These are phyloP conservation scores for Philonicus albiceps DNA, from an alignment of 2,888 invertebrate species.

Conservation along the genomic window DNA sequence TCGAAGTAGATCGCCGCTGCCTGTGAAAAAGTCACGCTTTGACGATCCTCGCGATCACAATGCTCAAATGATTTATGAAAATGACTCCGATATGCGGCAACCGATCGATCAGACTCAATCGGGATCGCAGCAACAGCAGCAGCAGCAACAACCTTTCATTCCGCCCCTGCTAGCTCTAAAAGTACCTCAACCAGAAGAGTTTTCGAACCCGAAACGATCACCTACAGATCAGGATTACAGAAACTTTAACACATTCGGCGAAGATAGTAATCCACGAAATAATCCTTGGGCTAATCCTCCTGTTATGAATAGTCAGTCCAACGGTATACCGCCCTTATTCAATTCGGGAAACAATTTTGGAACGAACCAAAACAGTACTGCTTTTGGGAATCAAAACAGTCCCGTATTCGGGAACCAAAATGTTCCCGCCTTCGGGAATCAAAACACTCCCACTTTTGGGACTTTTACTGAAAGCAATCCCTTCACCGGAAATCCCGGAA, in stretches of 20 bases:
- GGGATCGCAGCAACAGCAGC: constrained; percentile 45
- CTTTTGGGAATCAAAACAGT: background rate
- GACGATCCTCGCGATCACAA: constrained; percentile 60
- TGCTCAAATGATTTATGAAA: constrained; percentile 56
- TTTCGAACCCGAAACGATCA: constrained; percentile 19
- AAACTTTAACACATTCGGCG: constrained; percentile 37
- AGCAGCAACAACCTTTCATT: constrained; percentile 55
- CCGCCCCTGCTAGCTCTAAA: constrained; percentile 57
- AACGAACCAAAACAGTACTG: background rate
- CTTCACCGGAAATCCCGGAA: background rate
- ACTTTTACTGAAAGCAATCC: constrained; percentile 23
- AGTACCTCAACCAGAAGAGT: constrained; percentile 54
- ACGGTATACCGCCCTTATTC: constrained; percentile 34
- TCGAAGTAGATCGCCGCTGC: constrained; percentile 52
- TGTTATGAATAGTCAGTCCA: constrained; percentile 41
- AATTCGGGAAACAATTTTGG: background rate
- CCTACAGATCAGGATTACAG: constrained; percentile 47
- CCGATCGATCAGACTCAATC: background rate
- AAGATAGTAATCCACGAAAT: constrained; percentile 43
- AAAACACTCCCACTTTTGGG: background rate
- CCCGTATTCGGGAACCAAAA: background rate
- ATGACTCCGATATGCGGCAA: constrained; percentile 44
- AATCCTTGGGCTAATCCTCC: constrained; percentile 48
- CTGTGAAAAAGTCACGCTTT: constrained; percentile 60
- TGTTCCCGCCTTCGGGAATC: background rate